Percentiles rank a stretch among this genome's conserved stretches.
phyloP scores from a whole-genome alignment of 1,140 invertebrate species.

The Heliconius congener region DNA sequence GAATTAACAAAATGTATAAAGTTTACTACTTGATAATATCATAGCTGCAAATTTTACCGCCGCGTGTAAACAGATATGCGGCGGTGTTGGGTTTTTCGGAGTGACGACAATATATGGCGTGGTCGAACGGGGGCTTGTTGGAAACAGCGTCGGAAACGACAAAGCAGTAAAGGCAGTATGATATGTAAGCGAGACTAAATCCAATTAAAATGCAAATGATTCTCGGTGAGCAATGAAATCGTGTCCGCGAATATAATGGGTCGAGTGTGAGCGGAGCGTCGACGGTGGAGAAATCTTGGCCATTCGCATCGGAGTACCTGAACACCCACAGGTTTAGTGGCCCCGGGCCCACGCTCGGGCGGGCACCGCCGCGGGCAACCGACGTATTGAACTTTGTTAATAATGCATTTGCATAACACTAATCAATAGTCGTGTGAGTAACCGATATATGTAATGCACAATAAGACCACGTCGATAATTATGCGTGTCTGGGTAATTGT shows the following conservation, averaged over 20 bases:
- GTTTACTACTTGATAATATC: conserved; percentile 23
- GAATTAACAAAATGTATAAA: not conserved
- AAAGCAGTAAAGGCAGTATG: conserved; percentile 39
- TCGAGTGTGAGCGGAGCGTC: conserved; percentile 46
- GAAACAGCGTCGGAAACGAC: conserved; percentile 38
- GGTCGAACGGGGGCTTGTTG: not conserved
- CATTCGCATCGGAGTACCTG: conserved; percentile 55
- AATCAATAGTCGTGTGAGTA: conserved; percentile 12
- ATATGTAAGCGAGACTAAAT: conserved; percentile 57
- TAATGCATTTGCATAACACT: conserved; percentile 25
- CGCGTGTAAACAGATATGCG: not conserved
- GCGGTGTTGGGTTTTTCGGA: conserved; percentile 4
- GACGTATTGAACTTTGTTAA: conserved; percentile 44
- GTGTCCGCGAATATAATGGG: conserved; percentile 60
- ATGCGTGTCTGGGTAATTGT: not conserved
- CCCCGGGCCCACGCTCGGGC: conserved; percentile 36
- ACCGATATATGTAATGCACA: conserved; percentile 3
- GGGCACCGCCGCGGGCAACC: conserved; percentile 37
- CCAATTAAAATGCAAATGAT: conserved; percentile 68
- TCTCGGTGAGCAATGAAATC: conserved; percentile 60
- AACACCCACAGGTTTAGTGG: conserved; percentile 51
- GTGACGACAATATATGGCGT: conserved; percentile 17
- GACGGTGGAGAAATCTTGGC: conserved; percentile 61
- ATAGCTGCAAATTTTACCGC: not conserved
- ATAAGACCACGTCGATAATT: not conserved